Base-by-base conservation (phyloP, 2,888 invertebrate species). In the Pilophorus perplexus region DNA sequence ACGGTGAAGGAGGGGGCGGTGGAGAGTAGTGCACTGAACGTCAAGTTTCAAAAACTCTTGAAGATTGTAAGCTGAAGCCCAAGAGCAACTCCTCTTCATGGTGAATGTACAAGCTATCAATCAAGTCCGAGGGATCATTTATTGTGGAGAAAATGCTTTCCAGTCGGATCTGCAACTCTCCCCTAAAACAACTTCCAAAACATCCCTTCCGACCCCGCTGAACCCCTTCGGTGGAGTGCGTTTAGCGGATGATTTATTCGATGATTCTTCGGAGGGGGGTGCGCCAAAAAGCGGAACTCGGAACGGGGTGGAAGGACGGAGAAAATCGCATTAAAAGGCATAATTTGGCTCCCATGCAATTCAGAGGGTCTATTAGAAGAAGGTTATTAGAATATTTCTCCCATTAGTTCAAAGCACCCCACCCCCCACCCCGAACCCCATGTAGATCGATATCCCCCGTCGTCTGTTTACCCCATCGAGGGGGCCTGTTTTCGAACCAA, bases 301-400 rank as follows among this genome's bases (percentile, higher is more conserved):
- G 23, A 38, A 18, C 38, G 20, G 20, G 12, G 38, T 14, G 40
- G 20, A 37, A 40, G 57, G 57, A 20, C 18, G 20, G 23, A 22
- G 38, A 20, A 40, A 57, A 57, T 57, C 57, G 57, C 57, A 57
- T 57, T 57, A 57, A 57, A 55, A 38, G 57, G 57, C 57, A 57
- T 57, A 57, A 57, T 57, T 57, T 57, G 57, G 57, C 57, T 57
- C 38, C 57, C 23, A 38, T 57, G 57, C 57, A 57, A 57, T 57
- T 57, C 57, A 57, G 57, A 57, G 25, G 42, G 60, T 60, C 60
- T 60, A 60, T 60, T 60, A 60, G 60, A 54, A 60, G 60, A 60
- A 60, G 60, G 44, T 44, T 60, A 60, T 60, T 60, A 60, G 60
- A 60, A 60, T 60, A 60, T 60, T 60, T 46, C 20, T 18, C 44